These are phyloP conservation scores for Brachionus calyciflorus DNA, from an alignment of 1,140 invertebrate genomes.

Conservation along the genomic window DNA sequence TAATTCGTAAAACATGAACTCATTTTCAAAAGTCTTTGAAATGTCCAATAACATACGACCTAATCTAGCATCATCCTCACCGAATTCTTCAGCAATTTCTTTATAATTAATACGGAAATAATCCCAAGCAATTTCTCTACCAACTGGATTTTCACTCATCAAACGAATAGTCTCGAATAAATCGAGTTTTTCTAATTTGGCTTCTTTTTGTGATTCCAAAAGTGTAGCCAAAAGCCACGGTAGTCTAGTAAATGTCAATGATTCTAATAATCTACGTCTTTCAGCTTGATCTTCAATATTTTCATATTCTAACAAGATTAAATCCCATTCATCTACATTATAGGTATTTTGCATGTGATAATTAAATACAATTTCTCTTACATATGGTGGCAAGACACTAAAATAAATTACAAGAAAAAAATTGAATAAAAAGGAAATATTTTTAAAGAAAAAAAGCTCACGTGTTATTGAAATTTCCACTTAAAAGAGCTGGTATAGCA, in stretches of 20 bases:
- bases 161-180: slow-evolving; percentile 22
- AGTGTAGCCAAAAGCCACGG: slow-evolving; percentile 25
- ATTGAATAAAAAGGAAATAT: not conserved
- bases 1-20: slow-evolving; percentile 30
- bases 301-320: slow-evolving; percentile 1
- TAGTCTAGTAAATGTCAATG: slow-evolving; percentile 7
- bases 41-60: slow-evolving; percentile 35
- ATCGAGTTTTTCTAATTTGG: not conserved
- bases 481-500: slow-evolving; percentile 6
- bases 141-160: slow-evolving; percentile 31
- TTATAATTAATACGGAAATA: slow-evolving; percentile 35
- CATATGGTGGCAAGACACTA: not conserved
- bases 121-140: slow-evolving; percentile 41
- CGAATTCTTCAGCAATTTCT: not conserved
- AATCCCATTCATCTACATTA: slow-evolving; percentile 34
- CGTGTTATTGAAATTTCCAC: not conserved
- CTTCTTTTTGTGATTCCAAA: not conserved
- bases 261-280: slow-evolving; percentile 14
- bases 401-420: too few relatives aligned
- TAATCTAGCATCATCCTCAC: slow-evolving; percentile 25
- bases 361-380: slow-evolving; percentile 11
- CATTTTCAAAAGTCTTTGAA: slow-evolving; percentile 27
- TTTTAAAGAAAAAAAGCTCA: not conserved
- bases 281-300: not conserved
- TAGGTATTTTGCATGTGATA: slow-evolving; percentile 45